Evolutionary conservation across 1,140 invertebrate genomes (phyloP), one percentile per base, ranked within the genome.

Genomic region (Drosophila rufa): DNA sequence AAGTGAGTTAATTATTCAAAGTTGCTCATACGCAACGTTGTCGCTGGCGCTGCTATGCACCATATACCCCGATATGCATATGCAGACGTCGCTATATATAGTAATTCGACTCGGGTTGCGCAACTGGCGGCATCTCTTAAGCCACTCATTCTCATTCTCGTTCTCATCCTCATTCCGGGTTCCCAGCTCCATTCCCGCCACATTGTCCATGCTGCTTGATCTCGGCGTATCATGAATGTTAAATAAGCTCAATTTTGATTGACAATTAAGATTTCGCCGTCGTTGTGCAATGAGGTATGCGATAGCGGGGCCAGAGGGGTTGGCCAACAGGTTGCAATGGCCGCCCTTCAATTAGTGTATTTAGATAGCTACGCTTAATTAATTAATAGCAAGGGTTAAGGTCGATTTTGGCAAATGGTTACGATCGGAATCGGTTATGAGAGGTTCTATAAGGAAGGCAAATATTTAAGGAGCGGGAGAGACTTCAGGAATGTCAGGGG

Each of bases 1-100:
- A 79, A 79, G 76, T 79, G 76, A 79, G 78, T 80, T 80, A 80
- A 79, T 80, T 79, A 80, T 80, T 80, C 76, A 80, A 80, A 80
- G 78, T 80, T 80, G 61, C 78, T 80, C 76, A 80, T 80, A 80
- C 78, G 78, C 78, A 79, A 61, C 66, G 76, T 79, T 70, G 75
- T 59, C 75, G 43, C 46, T 69, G 73, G 15, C 58, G 12, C 58
- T 48, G 42, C 36, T 25, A 74, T 53, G 59, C 58, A 65, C 66
- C 66, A 68, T 67, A 42, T 68, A 68, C 15, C 43, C n/a, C 53
- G 53, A 73, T 73, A 73, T 73, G 67, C 67, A 55, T 55, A 68
- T 66, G 45, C 64, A 48, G 33, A 15, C 17, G 8, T 36, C 7
- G 19, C 53, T 36, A 50, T 71, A 59, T 50, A 36, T 42, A 65